Percentiles rank a stretch among this genome's conserved stretches.
phyloP scores from a whole-genome alignment of 53 echinoderm and acorn worm species.

The Henricia sp. region DNA sequence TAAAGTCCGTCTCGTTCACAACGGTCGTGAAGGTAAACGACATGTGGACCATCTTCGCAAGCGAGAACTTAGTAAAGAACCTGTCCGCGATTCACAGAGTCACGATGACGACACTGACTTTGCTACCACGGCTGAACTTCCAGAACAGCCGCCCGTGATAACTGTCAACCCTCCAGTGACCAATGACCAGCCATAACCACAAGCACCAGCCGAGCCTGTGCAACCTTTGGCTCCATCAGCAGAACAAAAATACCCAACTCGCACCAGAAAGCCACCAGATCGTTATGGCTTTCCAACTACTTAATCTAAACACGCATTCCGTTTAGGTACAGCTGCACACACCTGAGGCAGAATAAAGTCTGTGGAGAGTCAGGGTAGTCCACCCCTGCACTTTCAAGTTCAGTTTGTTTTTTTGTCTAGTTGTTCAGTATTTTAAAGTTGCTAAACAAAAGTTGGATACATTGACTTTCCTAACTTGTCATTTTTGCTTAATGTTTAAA shows the following conservation, averaged over 20 bases:
- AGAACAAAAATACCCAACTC: not conserved
- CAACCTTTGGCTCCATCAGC: too few species aligned
- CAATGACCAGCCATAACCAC: not conserved
- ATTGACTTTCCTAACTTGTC: not conserved
- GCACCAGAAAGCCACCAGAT: conserved; percentile 1
- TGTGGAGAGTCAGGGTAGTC: conserved; percentile 2
- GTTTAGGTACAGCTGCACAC: not conserved
- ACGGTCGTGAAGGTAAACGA: not conserved
- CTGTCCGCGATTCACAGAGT: not conserved
- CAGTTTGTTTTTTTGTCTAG: not conserved
- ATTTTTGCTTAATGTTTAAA: not conserved
- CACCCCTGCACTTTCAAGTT: conserved; percentile 5
- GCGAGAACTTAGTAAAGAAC: not conserved
- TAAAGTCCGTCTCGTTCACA: conserved; percentile 15
- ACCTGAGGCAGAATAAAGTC: not conserved
- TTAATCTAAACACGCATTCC: not conserved
- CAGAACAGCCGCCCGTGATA: not conserved
- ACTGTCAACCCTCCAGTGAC: not conserved
- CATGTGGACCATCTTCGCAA: conserved; percentile 44
- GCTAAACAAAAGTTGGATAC: not conserved
- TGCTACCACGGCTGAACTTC: conserved; percentile 5
- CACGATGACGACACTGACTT: conserved; percentile 6
- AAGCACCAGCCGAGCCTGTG: not conserved
- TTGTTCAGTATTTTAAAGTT: not conserved
- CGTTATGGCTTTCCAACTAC: not conserved